phyloP scores from a whole-genome alignment of 2,113 vertebrate genomes.

The Rousettus leschenaultii region DNA sequence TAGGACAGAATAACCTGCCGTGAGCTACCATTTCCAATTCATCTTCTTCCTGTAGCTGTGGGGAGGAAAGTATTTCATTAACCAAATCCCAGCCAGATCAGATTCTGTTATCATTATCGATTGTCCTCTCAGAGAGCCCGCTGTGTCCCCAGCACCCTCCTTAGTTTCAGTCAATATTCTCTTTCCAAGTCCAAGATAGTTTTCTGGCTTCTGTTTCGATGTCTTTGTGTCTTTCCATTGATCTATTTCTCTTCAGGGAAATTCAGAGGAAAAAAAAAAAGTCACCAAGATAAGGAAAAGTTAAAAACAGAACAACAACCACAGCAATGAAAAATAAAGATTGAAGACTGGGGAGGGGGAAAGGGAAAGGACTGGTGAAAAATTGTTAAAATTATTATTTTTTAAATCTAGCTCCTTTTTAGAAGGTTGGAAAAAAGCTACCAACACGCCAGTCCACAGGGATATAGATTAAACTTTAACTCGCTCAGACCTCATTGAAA shows the following conservation, averaged over 20 bases:
- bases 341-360: background rate
- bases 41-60: background rate
- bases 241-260: background rate
- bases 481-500: conserved; percentile 69
- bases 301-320: background rate
- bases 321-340: background rate
- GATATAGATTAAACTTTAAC: conserved; percentile 62
- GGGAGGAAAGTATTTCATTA: background rate
- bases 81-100: background rate
- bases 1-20: background rate
- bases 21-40: background rate
- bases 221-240: background rate
- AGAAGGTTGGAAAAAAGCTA: conserved; percentile 72
- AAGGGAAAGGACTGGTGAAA: background rate
- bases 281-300: background rate
- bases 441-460: conserved; percentile 68
- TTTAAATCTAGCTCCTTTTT: conserved; percentile 39
- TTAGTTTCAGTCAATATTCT: background rate
- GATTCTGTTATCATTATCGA: background rate
- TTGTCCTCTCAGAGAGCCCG: background rate
- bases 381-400: background rate
- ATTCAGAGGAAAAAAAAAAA: background rate
- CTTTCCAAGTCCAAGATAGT: background rate
- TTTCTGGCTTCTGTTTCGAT: conserved; percentile 23
- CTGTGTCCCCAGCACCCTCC: background rate